These are phyloP conservation scores for Ricordea florida DNA, from an alignment of 92 coral and sea anemone genomes.

Conservation along the genomic window DNA sequence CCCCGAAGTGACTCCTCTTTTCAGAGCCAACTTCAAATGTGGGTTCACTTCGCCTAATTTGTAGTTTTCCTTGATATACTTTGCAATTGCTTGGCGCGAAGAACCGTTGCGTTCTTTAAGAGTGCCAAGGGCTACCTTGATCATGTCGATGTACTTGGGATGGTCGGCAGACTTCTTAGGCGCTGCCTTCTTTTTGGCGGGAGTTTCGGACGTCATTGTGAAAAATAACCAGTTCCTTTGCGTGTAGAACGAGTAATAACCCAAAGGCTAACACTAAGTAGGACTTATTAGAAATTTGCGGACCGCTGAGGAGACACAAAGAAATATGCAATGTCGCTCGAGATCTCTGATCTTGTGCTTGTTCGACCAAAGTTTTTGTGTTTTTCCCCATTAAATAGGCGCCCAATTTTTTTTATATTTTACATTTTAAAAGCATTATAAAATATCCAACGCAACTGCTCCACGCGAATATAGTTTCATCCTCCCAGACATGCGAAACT, in stretches of 20 bases:
- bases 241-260: not conserved
- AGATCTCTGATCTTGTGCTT: constrained; percentile 34
- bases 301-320: constrained; percentile 58
- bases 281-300: not conserved
- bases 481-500: no score
- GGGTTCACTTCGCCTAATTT: constrained; percentile 40
- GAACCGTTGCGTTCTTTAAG: constrained; percentile 56
- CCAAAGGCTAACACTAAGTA: not conserved
- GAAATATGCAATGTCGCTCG: not conserved
- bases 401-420: not conserved
- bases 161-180: constrained; percentile 68
- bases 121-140: constrained; percentile 52
- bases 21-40: constrained; percentile 41
- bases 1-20: not conserved
- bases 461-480: no score
- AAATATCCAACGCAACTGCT: no score
- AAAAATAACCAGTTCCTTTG: no score
- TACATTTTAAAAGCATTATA: no score
- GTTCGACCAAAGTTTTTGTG: not conserved
- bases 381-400: not conserved
- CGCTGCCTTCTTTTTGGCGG: constrained; percentile 43
- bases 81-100: constrained; percentile 73
- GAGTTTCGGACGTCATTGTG: constrained; percentile 9
- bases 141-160: constrained; percentile 64
- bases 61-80: constrained; percentile 71